phyloP scores from a whole-genome alignment of 2,113 vertebrate species.

The Rana temporaria region DNA sequence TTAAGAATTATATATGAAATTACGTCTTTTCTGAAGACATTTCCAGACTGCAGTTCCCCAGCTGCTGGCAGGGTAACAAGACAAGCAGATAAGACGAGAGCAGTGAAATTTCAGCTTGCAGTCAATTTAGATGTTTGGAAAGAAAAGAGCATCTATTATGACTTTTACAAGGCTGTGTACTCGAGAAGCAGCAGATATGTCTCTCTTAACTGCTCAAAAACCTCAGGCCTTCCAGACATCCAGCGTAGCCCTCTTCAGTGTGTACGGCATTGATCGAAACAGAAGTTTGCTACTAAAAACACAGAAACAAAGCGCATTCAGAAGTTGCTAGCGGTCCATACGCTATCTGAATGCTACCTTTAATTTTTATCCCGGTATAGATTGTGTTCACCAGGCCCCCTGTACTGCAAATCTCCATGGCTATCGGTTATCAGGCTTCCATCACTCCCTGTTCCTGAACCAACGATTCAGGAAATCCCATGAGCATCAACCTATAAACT shows the following conservation, averaged over 20 bases:
- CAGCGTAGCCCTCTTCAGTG: background rate
- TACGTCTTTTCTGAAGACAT: constrained; percentile 11
- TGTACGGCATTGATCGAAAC: no score
- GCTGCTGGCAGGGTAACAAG: constrained; percentile 40
- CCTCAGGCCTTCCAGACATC: background rate
- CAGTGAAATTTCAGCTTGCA: background rate
- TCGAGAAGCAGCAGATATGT: background rate
- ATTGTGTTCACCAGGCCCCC: no score
- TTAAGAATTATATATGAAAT: constrained; percentile 35
- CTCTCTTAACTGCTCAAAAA: background rate
- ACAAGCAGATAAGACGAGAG: constrained; percentile 28
- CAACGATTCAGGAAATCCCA: no score
- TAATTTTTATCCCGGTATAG: no score
- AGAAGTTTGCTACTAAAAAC: no score
- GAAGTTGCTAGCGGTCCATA: no score
- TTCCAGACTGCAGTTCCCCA: background rate
- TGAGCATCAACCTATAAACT: no score
- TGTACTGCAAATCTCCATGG: no score
- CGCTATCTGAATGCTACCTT: no score
- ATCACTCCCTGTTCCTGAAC: no score
- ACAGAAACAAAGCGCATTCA: no score
- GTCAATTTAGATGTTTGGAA: constrained; percentile 35
- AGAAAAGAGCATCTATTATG: background rate
- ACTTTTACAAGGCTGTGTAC: background rate
- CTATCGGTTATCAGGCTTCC: no score